phyloP scores from a whole-genome alignment of 1,140 invertebrate species.

The Drosophila sp. region DNA sequence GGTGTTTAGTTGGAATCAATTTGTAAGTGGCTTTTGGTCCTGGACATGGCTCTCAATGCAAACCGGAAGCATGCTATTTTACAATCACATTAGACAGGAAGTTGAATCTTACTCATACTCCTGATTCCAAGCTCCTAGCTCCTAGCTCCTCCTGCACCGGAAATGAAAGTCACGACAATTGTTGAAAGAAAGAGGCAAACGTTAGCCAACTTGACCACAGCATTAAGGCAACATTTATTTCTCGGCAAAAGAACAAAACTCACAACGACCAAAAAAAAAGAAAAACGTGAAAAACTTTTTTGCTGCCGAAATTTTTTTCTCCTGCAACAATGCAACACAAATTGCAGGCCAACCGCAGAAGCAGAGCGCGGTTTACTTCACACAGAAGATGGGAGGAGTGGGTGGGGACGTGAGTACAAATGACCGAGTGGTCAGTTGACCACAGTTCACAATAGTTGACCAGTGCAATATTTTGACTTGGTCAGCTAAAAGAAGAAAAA shows the following conservation, averaged over 20 bases:
- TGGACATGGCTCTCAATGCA: conserved; percentile 13
- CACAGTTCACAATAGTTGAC: conserved; percentile 70
- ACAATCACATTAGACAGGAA: conserved; percentile 74
- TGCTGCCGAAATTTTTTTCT: conserved; percentile 20
- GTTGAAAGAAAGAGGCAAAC: conserved; percentile 19
- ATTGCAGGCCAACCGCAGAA: conserved; percentile 67
- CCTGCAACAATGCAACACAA: conserved; percentile 75
- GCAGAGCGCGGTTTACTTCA: conserved; percentile 59
- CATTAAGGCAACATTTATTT: conserved; percentile 81
- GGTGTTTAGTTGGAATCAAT: conserved; percentile 53
- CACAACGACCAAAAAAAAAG: conserved; percentile 20
- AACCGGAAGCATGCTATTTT: conserved; percentile 65
- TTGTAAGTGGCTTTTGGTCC: conserved; percentile 54
- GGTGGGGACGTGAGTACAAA: conserved; percentile 1
- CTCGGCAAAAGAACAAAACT: conserved; percentile 25
- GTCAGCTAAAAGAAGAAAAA: conserved; percentile 54
- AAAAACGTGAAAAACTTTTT: conserved; percentile 26
- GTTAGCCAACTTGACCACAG: conserved; percentile 57
- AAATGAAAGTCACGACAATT: conserved; percentile 50
- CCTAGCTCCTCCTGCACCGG: conserved; percentile 29
- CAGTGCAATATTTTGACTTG: conserved; percentile 75
- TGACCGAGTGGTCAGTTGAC: conserved; percentile 28
- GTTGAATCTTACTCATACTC: conserved; percentile 44
- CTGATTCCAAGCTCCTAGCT: conserved; percentile 1
- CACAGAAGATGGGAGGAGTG: conserved; percentile 4